A percentile compares a stretch with the other conserved stretches of the same genome.
These are phyloP conservation scores for Neuroscelio doddi DNA, from an alignment of 2,888 invertebrate species.

Conservation along the genomic window DNA sequence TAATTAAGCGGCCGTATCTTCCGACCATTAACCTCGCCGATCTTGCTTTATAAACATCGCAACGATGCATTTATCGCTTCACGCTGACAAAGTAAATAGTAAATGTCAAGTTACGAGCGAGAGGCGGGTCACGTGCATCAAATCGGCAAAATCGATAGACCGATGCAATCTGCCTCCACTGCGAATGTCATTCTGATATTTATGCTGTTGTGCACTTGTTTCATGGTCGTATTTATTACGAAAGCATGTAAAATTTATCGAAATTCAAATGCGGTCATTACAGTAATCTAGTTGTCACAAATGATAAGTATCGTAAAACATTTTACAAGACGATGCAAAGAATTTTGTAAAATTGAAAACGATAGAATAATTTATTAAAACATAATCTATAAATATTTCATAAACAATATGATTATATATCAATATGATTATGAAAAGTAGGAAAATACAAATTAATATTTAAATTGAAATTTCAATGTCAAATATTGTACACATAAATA, in stretches of 20 bases:
- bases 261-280: slow-evolving; percentile 13
- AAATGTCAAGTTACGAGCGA: background rate
- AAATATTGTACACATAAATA: too few species aligned
- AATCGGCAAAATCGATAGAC: slow-evolving; percentile 1
- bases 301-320: too few species aligned
- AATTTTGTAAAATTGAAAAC: too few species aligned
- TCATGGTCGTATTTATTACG: slow-evolving; percentile 1
- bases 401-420: too few species aligned
- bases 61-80: slow-evolving; percentile 1
- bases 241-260: slow-evolving; percentile 6
- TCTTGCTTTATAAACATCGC: slow-evolving; percentile 12
- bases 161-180: background rate
- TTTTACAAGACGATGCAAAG: too few species aligned
- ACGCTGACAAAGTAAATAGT: background rate
- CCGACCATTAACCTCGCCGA: slow-evolving; percentile 9
- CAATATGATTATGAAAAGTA: too few species aligned
- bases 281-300: background rate
- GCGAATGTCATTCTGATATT: background rate
- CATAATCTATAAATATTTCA: too few species aligned
- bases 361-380: too few species aligned
- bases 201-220: background rate
- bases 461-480: too few species aligned
- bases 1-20: slow-evolving; percentile 16
- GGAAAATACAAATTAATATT: too few species aligned
- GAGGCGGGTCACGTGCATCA: background rate